phyloP scores from a whole-genome alignment of 1,140 invertebrate species.

The Lepidurus couesii region DNA sequence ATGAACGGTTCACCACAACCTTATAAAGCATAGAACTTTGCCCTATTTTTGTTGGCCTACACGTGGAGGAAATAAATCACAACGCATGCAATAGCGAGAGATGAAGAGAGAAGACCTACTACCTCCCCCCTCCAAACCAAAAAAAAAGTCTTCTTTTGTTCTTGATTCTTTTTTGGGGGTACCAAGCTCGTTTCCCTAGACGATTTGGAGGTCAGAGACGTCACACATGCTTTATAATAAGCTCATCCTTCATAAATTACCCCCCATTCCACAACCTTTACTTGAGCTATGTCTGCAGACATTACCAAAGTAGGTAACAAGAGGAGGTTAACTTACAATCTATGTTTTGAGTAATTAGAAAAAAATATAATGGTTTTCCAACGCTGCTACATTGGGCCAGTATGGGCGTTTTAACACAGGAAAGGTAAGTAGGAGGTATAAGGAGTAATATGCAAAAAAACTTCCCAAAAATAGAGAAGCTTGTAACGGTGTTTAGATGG shows the following conservation, averaged over 20 bases:
- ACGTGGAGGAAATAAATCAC: neutral
- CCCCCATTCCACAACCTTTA: neutral
- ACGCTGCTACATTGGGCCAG: neutral
- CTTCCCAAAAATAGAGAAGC: too few relatives aligned
- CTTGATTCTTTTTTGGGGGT: neutral
- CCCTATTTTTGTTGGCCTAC: slow-evolving; percentile 21
- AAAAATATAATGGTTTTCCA: neutral
- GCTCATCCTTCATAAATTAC: neutral
- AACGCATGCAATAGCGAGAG: neutral
- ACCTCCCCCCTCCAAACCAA: neutral
- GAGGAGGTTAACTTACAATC: slow-evolving; percentile 22
- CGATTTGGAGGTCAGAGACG: slow-evolving; percentile 18
- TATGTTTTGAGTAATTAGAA: slow-evolving; percentile 2
- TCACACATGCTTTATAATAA: slow-evolving; percentile 19
- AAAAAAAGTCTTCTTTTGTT: slow-evolving; percentile 4
- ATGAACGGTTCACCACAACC: neutral
- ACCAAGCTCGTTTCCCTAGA: neutral
- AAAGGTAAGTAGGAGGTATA: neutral
- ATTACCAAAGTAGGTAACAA: neutral
- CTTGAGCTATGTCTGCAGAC: neutral
- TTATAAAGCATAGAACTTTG: neutral
- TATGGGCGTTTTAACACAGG: neutral
- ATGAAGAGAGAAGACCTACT: neutral
- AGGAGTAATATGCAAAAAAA: too few relatives aligned
- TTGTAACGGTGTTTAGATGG: too few relatives aligned